A percentile compares a stretch with the other conserved stretches of the same genome.
These are phyloP conservation scores for Heliconius ethilla DNA, from an alignment of 2,888 invertebrate species.

Conservation along the genomic window DNA sequence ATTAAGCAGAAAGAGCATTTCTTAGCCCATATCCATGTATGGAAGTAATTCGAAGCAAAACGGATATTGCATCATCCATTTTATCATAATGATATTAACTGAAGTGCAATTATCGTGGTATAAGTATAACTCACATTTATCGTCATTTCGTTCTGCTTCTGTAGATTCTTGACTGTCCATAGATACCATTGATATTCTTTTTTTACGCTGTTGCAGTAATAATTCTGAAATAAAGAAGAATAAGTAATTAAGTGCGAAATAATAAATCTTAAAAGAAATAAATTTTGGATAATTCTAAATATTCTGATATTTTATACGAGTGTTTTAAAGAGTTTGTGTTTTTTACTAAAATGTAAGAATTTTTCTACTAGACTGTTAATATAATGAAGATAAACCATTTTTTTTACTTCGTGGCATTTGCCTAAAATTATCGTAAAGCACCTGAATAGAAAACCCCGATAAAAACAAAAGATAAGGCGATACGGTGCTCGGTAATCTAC, in stretches of 20 bases:
- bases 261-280: not conserved
- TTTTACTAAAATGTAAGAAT: not conserved
- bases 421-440: slow-evolving; percentile 43
- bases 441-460: slow-evolving; percentile 48
- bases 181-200: slow-evolving; percentile 71
- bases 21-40: not conserved
- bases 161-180: slow-evolving; percentile 72
- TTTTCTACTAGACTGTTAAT: not conserved
- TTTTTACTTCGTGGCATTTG: not conserved
- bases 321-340: too few relatives aligned
- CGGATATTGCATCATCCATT: not conserved
- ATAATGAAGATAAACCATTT: not conserved
- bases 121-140: slow-evolving; percentile 68
- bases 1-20: not conserved
- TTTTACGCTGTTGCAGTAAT: slow-evolving; percentile 70
- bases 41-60: not conserved
- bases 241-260: not conserved
- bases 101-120: not conserved
- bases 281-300: too few relatives aligned
- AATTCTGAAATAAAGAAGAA: slow-evolving; percentile 65
- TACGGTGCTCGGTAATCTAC: slow-evolving; percentile 25
- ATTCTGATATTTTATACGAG: too few relatives aligned
- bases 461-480: slow-evolving; percentile 36
- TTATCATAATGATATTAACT: not conserved
- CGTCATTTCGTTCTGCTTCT: slow-evolving; percentile 69